Conservation (phyloP, 2,888 invertebrate species). For the Xestia sexstrigata region DNA sequence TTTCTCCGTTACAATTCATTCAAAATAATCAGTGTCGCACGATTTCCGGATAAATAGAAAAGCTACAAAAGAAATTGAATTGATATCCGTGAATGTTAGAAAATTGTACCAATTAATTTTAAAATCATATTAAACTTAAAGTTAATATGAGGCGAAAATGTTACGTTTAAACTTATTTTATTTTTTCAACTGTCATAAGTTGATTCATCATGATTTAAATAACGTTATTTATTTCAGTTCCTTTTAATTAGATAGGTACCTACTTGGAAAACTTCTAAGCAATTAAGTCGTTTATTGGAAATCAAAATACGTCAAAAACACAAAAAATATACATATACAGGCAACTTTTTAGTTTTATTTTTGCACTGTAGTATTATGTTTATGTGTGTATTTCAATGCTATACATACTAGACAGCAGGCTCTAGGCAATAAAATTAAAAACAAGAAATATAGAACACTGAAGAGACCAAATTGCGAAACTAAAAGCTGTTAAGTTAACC, state of each 20-base stretch:
- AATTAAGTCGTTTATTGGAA: background rate
- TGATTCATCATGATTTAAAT: background rate
- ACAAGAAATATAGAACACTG: slow-evolving; percentile 56
- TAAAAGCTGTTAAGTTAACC: background rate
- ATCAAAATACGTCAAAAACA: background rate
- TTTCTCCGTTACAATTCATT: slow-evolving; percentile 62
- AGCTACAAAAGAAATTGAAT: slow-evolving; percentile 57
- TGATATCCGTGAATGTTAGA: slow-evolving; percentile 49
- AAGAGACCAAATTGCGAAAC: slow-evolving; percentile 8
- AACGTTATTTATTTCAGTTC: background rate
- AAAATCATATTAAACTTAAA: slow-evolving; percentile 27
- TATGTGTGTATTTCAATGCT: too few relatives aligned
- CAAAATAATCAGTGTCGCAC: slow-evolving; percentile 62
- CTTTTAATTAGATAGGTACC: slow-evolving; percentile 4
- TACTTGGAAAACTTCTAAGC: background rate
- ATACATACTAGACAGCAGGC: slow-evolving; percentile 32
- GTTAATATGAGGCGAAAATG: background rate
- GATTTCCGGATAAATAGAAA: slow-evolving; percentile 60
- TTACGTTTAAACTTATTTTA: background rate
- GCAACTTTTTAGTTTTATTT: background rate
- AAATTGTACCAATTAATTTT: slow-evolving; percentile 44
- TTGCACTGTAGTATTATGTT: too few relatives aligned
- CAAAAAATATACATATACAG: background rate
- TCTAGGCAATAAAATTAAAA: slow-evolving; percentile 61
- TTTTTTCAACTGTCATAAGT: background rate